Base-by-base conservation (phyloP, 2,113 vertebrate genomes). In the Proteles cristata region DNA sequence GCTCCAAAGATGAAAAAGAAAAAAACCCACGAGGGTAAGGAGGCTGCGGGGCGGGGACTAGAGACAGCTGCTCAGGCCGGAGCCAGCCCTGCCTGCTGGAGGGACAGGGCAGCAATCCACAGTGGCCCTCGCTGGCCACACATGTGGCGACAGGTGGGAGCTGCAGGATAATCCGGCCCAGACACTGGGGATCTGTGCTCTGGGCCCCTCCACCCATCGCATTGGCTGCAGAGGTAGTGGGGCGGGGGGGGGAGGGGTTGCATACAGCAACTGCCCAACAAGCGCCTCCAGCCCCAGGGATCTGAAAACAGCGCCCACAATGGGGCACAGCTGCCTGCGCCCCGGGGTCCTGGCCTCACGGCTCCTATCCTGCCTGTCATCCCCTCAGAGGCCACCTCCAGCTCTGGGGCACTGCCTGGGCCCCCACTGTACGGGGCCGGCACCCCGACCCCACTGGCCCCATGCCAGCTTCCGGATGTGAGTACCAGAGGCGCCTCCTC, bases 111-210 rank as follows among this genome's bases (percentile, higher is more conserved):
- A 2, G 69, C 69, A 23, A 66, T n/a, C 55, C 89, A 58, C 25
- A 26, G 65, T 3, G 66, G 89, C 35, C 58, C 43, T 80, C 1
- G 1, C 39, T 11, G 28, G 31, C 39, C 87, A 94, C 93, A 93
- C 0, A 0, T 73, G 76, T 11, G 53, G 94, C 63, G 90, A 97
- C 98, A 97, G 96, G 96, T 97, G 97, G 88, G 12, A 74, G 10
- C 50, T 86, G 7, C 2, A 33, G 74, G 96, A 58, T 96, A 96
- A 97, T 93, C 96, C 3, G 0, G 74, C 50, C 66, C 86, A 97
- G 83, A 96, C 58, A 74, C 91, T 74, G 65, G 55, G 69, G 58
- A 87, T 96, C 81, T 94, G 71, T 88, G 85, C 53, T 82, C 15
- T 0, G 35, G 82, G 58, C 1, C 12, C 87, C 19, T 8, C 82